A percentile compares a stretch with the other conserved stretches of the same genome.
These are phyloP conservation scores for Melanitta fusca DNA, from an alignment of 2,797 vertebrate species.

Conservation along the genomic window DNA sequence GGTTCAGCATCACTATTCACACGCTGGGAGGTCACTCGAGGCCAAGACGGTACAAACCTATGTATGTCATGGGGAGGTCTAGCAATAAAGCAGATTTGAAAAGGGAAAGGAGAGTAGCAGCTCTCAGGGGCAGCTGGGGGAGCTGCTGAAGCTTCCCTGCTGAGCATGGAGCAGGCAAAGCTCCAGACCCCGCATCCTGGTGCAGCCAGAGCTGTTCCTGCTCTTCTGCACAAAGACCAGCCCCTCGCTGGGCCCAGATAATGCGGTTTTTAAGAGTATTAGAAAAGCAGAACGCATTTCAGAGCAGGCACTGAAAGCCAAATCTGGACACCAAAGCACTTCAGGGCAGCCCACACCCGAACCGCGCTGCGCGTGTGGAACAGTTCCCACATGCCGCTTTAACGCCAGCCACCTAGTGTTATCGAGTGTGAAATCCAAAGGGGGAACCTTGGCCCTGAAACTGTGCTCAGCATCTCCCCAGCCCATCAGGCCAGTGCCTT, in stretches of 20 bases:
- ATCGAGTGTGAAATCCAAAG: not conserved
- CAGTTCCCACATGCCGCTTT: rapidly evolving
- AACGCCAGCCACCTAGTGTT: not conserved
- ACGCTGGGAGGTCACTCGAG: not conserved
- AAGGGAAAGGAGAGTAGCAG: not conserved
- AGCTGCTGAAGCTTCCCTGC: not conserved
- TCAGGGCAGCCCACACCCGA: rapidly evolving
- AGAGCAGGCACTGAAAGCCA: not conserved
- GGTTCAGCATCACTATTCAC: not conserved
- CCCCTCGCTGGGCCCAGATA: not conserved
- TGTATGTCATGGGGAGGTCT: not conserved
- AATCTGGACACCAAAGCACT: rapidly evolving
- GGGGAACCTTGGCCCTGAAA: not conserved
- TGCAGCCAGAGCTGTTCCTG: not conserved
- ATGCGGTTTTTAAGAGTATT: rapidly evolving
- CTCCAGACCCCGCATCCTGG: rapidly evolving
- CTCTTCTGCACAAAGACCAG: not conserved
- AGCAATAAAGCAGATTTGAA: not conserved
- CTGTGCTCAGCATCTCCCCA: not conserved
- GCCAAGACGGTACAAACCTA: constrained; percentile 19
- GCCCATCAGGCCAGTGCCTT: not conserved
- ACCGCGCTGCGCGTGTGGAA: rapidly evolving
- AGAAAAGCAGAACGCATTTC: not conserved
- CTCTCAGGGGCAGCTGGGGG: not conserved
- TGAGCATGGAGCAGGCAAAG: not conserved